A percentile compares a stretch with the other conserved stretches of the same genome.
Conservation (phyloP, 1,140 invertebrate genomes). For the Uloborus diversus region DNA sequence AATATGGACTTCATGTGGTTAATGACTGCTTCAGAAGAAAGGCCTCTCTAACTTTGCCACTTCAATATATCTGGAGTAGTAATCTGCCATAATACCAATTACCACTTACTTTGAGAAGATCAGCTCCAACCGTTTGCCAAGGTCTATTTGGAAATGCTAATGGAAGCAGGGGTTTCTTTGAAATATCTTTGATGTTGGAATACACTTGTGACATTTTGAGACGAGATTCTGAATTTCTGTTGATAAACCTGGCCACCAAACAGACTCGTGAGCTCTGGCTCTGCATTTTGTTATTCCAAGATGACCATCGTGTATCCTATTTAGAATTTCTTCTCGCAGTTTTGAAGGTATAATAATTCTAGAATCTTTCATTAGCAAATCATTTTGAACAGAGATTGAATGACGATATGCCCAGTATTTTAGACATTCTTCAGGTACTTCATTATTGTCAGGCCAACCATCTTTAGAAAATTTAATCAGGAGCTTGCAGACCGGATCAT, state of each 20-base stretch:
- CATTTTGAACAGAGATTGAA: neutral
- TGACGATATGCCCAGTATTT: neutral
- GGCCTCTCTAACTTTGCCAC: neutral
- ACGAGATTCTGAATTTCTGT: neutral
- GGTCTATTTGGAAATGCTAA: neutral
- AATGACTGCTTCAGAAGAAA: neutral
- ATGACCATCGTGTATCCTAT: neutral
- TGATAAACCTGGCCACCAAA: neutral
- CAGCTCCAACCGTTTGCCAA: neutral
- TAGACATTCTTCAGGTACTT: neutral
- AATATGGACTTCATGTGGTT: neutral
- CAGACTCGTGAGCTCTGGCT: neutral
- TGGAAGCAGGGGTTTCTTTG: neutral
- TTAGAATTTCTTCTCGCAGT: neutral
- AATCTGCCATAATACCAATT: neutral
- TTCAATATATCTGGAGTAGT: neutral
- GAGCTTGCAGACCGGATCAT: neutral
- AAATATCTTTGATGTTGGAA: neutral
- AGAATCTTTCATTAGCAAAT: neutral
- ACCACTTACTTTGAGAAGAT: neutral
- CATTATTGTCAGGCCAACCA: neutral
- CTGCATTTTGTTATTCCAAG: conserved; percentile 4
- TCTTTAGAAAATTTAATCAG: neutral
- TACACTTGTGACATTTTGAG: neutral
- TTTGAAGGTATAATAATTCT: neutral